Evolutionary conservation across 1,140 invertebrate species (phyloP), one percentile per base, ranked within the genome.

Genomic region (Nymphalis io): DNA sequence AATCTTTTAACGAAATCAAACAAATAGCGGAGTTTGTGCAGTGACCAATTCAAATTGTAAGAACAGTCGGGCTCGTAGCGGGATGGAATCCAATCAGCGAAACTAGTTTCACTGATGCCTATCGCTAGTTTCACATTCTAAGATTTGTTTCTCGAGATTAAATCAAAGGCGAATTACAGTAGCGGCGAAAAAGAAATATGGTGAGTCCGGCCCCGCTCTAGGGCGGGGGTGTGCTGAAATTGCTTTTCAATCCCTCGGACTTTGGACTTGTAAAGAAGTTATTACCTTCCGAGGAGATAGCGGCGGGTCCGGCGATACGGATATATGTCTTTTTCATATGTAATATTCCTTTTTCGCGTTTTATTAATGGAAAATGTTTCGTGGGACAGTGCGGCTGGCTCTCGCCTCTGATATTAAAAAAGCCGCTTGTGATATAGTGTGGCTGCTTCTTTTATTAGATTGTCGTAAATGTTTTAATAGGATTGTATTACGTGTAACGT

Each of bases 201-300:
- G 84, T 79, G 83, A 89, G 84, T 86, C 86, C 85, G 85, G 82
- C 81, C 83, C 83, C 78, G 82, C 82, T 62, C 70, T 74, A 78
- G 84, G 83, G 86, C 84, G 88, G 90, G 88, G 91, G 92, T 92
- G 89, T 88, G 83, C 84, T 92, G 91, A 92, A 93, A 93, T 93
- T 93, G 92, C 90, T 93, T 93, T 93, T 92, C 92, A 92, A 92
- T 92, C 92, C 92, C 92, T 92, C 92, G 92, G 92, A 92, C 92
- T 92, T 92, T 92, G 91, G 92, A 92, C 92, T 92, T 92, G 92
- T 92, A 92, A 93, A 93, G 92, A 93, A 93, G 91, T 93, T 93
- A 93, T 93, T 93, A 93, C 92, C 92, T 93, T 92, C 88, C 86
- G 82, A 89, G 85, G 79, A 91, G 89, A 91, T 91, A 91, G 88